phyloP scores from a whole-genome alignment of 1,140 invertebrate species.

The Brachionus calyciflorus region DNA sequence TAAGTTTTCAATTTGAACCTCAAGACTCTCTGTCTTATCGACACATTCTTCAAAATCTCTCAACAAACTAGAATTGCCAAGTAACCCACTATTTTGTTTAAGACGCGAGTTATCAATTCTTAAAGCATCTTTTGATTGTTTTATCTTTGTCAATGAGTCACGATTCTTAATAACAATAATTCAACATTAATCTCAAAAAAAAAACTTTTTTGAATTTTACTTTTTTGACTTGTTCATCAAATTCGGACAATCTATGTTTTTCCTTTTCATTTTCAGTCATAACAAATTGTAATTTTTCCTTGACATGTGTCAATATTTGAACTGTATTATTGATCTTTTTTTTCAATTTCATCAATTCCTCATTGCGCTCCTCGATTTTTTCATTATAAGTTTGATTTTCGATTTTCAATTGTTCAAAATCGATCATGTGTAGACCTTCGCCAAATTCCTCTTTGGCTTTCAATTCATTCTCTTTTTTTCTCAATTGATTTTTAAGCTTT shows the following conservation, averaged over 20 bases:
- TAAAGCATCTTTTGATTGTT: slow-evolving; percentile 58
- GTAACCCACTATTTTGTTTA: slow-evolving; percentile 58
- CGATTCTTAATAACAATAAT: slow-evolving; percentile 54
- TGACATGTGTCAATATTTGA: slow-evolving; percentile 61
- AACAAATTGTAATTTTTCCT: slow-evolving; percentile 61
- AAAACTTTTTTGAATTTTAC: slow-evolving; percentile 49
- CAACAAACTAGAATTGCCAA: slow-evolving; percentile 57
- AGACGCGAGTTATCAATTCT: slow-evolving; percentile 57
- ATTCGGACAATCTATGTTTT: slow-evolving; percentile 53
- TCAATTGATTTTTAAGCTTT: slow-evolving; percentile 60
- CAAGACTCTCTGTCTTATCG: slow-evolving; percentile 53
- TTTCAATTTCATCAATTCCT: slow-evolving; percentile 59
- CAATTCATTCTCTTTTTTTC: slow-evolving; percentile 58
- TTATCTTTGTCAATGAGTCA: slow-evolving; percentile 57
- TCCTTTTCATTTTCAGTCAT: slow-evolving; percentile 56
- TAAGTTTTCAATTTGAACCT: slow-evolving; percentile 47
- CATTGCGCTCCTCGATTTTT: slow-evolving; percentile 62
- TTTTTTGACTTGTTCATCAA: slow-evolving; percentile 55
- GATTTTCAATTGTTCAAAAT: slow-evolving; percentile 63
- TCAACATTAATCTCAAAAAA: background rate
- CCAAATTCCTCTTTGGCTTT: slow-evolving; percentile 61
- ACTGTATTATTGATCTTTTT: slow-evolving; percentile 61
- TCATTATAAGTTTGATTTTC: slow-evolving; percentile 63
- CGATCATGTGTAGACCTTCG: slow-evolving; percentile 60
- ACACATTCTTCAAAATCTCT: slow-evolving; percentile 59